Conservation (phyloP, 2,113 vertebrate genomes). For the Arothron firmamentum region DNA sequence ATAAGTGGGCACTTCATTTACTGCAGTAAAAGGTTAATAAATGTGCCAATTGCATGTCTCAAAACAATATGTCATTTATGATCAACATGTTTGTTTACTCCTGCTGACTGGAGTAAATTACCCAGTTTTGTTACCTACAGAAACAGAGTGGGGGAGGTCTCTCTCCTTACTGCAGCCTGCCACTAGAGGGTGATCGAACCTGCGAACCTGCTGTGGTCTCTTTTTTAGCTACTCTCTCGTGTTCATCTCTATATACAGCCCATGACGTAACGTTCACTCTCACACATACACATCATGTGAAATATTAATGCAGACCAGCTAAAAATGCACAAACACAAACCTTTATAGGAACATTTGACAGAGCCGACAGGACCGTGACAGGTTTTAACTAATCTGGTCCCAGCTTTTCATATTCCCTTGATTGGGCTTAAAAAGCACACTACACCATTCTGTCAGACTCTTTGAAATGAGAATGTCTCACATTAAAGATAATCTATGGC, state of each 20-base stretch:
- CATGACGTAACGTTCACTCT: too few species aligned
- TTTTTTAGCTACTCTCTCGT: background rate
- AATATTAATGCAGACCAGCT: constrained; percentile 15
- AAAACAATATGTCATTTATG: background rate
- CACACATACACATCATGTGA: constrained; percentile 2
- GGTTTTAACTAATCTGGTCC: constrained; percentile 14
- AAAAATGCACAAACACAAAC: constrained; percentile 1
- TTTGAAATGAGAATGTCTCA: constrained; percentile 20
- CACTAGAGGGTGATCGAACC: too few species aligned
- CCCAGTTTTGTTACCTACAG: too few species aligned
- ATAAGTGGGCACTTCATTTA: background rate
- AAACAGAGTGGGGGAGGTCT: too few species aligned
- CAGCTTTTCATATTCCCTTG: constrained; percentile 28
- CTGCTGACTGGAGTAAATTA: too few species aligned
- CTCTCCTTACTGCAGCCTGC: too few species aligned
- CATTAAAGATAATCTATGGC: constrained; percentile 27
- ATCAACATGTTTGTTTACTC: too few species aligned
- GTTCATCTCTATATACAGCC: background rate
- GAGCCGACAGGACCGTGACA: background rate
- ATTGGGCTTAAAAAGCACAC: constrained; percentile 27
- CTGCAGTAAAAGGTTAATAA: too few species aligned
- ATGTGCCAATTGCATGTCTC: too few species aligned
- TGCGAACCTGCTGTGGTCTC: too few species aligned
- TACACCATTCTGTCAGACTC: constrained; percentile 14
- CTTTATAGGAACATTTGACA: background rate